Evolutionary conservation across 2,797 vertebrate species (phyloP).

Genomic region (Tarsius wallacei): DNA sequence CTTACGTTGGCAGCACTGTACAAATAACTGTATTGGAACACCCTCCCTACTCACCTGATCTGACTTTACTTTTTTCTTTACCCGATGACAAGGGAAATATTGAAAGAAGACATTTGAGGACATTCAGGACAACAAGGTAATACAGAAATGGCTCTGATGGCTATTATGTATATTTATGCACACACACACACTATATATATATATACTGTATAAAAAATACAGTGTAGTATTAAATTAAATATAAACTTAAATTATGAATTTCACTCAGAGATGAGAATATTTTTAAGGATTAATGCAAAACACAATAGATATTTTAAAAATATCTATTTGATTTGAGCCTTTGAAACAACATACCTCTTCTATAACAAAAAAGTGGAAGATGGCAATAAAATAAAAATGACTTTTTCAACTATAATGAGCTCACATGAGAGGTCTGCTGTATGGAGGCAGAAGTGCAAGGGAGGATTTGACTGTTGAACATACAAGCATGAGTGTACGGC

Average conservation of each 20-base stretch:
- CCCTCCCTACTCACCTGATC: too few relatives aligned
- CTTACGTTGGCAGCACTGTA: too few relatives aligned
- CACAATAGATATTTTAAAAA: slow-evolving; percentile 18
- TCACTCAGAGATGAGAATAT: not conserved
- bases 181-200: not conserved
- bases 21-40: too few relatives aligned
- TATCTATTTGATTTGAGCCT: slow-evolving; percentile 13
- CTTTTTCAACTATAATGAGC: slow-evolving; percentile 48
- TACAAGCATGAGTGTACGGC: not conserved
- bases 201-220: not conserved
- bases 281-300: slow-evolving; percentile 31
- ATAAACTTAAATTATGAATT: slow-evolving; percentile 38
- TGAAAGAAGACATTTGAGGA: too few relatives aligned
- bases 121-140: too few relatives aligned
- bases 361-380: not conserved
- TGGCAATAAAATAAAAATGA: slow-evolving; percentile 28
- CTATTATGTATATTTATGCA: too few relatives aligned
- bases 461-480: not conserved
- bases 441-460: not conserved
- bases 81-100: too few relatives aligned
- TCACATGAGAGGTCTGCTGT: not conserved
- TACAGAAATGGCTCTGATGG: too few relatives aligned
- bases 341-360: slow-evolving; percentile 48
- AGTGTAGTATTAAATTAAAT: slow-evolving; percentile 4
- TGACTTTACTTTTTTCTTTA: too few relatives aligned